Conservation (phyloP, 2,888 invertebrate genomes). For the Aphidius colemani region DNA sequence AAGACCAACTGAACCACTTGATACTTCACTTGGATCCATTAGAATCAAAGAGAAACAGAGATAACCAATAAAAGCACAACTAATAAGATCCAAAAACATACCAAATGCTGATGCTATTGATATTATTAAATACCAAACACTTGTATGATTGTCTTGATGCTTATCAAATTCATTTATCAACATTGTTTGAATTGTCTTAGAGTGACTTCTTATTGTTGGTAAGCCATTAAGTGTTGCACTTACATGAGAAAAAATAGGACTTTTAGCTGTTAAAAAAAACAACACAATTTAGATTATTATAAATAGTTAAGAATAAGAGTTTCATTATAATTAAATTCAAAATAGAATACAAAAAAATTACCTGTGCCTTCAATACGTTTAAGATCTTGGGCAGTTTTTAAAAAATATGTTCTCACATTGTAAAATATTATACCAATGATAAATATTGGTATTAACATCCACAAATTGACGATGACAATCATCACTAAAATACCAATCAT, state of each 20-base stretch:
- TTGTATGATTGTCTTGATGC: conserved; percentile 72
- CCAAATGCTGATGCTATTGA: conserved; percentile 73
- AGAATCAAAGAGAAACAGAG: conserved; percentile 71
- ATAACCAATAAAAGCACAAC: conserved; percentile 69
- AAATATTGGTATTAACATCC: conserved; percentile 69
- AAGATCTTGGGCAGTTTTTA: conserved; percentile 73
- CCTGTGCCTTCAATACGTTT: conserved; percentile 67
- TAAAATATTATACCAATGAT: conserved; percentile 69
- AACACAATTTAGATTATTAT: not conserved
- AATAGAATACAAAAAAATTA: conserved; percentile 43
- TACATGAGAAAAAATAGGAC: conserved; percentile 91
- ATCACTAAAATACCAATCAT: conserved; percentile 61
- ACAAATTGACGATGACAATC: conserved; percentile 66
- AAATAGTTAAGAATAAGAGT: not conserved
- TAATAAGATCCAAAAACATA: conserved; percentile 74
- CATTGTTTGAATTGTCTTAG: conserved; percentile 67
- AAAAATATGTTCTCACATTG: conserved; percentile 67
- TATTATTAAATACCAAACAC: conserved; percentile 72
- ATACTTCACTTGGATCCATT: conserved; percentile 62
- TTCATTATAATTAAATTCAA: conserved; percentile 2
- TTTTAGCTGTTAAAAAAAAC: conserved; percentile 62
- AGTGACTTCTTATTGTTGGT: conserved; percentile 82
- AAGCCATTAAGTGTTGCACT: conserved; percentile 84
- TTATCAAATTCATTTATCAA: conserved; percentile 76
- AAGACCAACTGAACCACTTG: conserved; percentile 72